These are phyloP conservation scores for Antheraea mylitta DNA, from an alignment of 1,140 invertebrate species.

Conservation along the genomic window DNA sequence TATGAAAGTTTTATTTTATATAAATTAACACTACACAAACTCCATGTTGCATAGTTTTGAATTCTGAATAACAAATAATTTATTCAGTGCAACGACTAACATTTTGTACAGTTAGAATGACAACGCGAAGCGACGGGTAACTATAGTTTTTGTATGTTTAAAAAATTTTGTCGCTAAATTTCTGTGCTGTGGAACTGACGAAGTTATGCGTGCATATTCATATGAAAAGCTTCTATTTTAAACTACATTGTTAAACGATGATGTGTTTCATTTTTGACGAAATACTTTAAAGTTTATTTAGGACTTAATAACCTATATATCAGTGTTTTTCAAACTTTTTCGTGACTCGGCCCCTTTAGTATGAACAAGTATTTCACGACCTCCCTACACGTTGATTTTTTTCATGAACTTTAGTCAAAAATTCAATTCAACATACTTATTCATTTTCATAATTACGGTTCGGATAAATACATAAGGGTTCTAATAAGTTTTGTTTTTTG, in stretches of 20 bases:
- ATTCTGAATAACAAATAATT: conserved; percentile 29
- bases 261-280: too few species aligned
- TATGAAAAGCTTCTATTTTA: neutral
- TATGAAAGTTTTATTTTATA: neutral
- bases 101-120: conserved; percentile 7
- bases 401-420: too few species aligned
- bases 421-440: too few species aligned
- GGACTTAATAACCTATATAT: too few species aligned
- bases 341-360: too few species aligned
- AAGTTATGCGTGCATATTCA: neutral
- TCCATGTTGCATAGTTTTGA: neutral
- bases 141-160: conserved; percentile 10
- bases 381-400: too few species aligned
- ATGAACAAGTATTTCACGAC: too few species aligned
- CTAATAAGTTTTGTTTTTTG: too few species aligned
- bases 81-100: conserved; percentile 27
- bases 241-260: neutral
- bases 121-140: neutral
- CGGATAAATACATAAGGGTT: too few species aligned
- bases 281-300: too few species aligned
- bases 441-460: too few species aligned
- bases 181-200: neutral
- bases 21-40: neutral
- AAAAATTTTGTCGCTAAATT: neutral
- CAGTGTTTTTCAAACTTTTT: too few species aligned